Percentiles rank a stretch among this genome's conserved stretches.
Evolutionary conservation across 2,888 invertebrate species (phyloP).

Genomic region (Tenthredo scrophulariae): DNA sequence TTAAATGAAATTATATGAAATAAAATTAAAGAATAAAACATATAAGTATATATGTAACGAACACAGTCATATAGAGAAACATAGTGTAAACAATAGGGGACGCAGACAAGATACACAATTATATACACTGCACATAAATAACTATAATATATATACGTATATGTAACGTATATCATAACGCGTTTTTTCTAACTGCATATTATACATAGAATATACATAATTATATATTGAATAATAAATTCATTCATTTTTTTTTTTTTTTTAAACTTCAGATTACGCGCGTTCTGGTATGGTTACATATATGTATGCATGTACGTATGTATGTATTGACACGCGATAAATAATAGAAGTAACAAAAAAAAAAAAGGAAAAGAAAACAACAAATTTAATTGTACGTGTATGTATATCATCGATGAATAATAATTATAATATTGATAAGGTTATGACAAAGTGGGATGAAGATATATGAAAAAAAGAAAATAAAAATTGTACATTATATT

Average conservation of each 20-base stretch:
- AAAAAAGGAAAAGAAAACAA: neutral
- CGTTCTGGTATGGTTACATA: neutral
- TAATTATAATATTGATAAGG: neutral
- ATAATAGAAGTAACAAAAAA: neutral
- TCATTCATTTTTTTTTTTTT: neutral
- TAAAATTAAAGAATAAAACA: neutral
- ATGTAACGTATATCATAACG: neutral
- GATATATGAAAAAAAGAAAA: neutral
- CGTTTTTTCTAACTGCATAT: neutral
- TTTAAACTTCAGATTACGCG: neutral
- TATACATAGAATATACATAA: neutral
- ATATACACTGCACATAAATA: too few relatives aligned
- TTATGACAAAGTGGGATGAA: neutral
- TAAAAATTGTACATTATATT: slow-evolving; percentile 29
- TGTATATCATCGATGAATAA: slow-evolving; percentile 39
- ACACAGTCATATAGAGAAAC: neutral
- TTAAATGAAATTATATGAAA: neutral
- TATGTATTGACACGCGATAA: slow-evolving; percentile 18
- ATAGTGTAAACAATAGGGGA: neutral
- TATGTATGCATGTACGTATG: slow-evolving; percentile 2
- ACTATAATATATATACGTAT: neutral
- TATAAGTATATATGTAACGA: neutral
- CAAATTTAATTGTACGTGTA: slow-evolving; percentile 5
- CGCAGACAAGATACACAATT: neutral
- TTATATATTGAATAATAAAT: neutral